These are phyloP conservation scores for Latrodectus elegans DNA, from an alignment of 2,888 invertebrate species.

Conservation along the genomic window DNA sequence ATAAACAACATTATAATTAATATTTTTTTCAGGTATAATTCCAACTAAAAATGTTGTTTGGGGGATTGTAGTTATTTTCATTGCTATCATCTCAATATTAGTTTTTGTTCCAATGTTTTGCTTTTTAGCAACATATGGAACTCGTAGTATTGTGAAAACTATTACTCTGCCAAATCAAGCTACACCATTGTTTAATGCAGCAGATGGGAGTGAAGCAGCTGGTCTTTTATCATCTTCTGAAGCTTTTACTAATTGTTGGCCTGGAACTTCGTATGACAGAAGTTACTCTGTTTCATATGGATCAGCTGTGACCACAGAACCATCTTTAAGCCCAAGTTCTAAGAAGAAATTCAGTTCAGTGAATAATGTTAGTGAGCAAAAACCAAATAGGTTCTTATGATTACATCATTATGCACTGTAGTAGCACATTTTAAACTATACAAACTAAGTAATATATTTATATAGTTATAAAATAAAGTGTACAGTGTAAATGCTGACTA, in stretches of 20 bases:
- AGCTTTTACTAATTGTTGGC: constrained; percentile 40
- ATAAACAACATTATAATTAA: constrained; percentile 3
- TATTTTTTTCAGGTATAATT: constrained; percentile 50
- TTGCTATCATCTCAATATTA: constrained; percentile 23
- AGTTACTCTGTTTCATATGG: constrained; percentile 50
- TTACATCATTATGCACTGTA: not conserved
- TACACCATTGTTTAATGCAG: constrained; percentile 36
- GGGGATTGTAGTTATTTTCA: constrained; percentile 58
- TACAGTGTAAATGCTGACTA: too few species aligned
- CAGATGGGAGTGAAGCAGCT: constrained; percentile 31
- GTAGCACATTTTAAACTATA: too few species aligned
- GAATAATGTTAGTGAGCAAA: not conserved
- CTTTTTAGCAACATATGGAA: constrained; percentile 52
- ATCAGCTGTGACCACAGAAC: not conserved
- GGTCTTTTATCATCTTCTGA: constrained; percentile 65
- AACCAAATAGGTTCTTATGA: constrained; percentile 24
- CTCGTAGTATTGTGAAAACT: constrained; percentile 42
- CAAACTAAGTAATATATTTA: too few species aligned
- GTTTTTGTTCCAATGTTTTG: constrained; percentile 50
- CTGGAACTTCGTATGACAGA: constrained; percentile 48
- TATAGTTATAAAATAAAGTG: too few species aligned
- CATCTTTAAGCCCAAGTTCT: not conserved
- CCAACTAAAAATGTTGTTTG: constrained; percentile 44
- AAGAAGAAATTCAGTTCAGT: not conserved
- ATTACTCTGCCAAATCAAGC: constrained; percentile 39